phyloP scores from a whole-genome alignment of 37 sponge, comb jelly and placozoan genomes.

The Lycopodina hypogea region DNA sequence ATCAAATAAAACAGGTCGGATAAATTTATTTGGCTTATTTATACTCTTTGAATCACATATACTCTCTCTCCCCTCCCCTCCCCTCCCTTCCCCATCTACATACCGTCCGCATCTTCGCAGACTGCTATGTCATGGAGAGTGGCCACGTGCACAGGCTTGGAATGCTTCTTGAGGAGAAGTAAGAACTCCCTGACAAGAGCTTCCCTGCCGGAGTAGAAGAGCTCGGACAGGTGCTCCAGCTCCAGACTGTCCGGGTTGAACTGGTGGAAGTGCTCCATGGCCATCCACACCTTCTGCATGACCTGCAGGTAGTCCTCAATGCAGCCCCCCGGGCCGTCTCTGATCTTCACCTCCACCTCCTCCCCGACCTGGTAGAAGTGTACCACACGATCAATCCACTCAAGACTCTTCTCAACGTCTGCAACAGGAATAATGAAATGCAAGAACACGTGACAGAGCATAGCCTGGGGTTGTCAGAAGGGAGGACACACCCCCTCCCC shows the following conservation, averaged over 20 bases:
- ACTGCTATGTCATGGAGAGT: constrained; percentile 66
- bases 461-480: too few species aligned
- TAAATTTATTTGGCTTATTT: too few species aligned
- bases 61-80: background rate
- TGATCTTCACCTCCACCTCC: constrained; percentile 73
- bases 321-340: constrained; percentile 52
- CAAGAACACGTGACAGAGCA: background rate
- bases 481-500: background rate
- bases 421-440: background rate
- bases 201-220: constrained; percentile 50
- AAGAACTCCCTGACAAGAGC: constrained; percentile 58
- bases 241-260: constrained; percentile 74
- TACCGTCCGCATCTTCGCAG: constrained; percentile 59
- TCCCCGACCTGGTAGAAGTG: constrained; percentile 73
- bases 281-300: constrained; percentile 51
- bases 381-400: constrained; percentile 63
- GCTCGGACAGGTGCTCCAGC: constrained; percentile 37
- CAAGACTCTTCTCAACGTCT: constrained; percentile 79
- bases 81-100: background rate
- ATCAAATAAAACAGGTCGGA: too few species aligned
- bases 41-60: too few species aligned
- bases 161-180: constrained; percentile 49
- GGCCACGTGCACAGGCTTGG: constrained; percentile 66
- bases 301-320: constrained; percentile 46
- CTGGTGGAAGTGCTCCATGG: constrained; percentile 64